Evolutionary conservation across 2,888 invertebrate species (phyloP).

Genomic region (Phyllotreta striolata): DNA sequence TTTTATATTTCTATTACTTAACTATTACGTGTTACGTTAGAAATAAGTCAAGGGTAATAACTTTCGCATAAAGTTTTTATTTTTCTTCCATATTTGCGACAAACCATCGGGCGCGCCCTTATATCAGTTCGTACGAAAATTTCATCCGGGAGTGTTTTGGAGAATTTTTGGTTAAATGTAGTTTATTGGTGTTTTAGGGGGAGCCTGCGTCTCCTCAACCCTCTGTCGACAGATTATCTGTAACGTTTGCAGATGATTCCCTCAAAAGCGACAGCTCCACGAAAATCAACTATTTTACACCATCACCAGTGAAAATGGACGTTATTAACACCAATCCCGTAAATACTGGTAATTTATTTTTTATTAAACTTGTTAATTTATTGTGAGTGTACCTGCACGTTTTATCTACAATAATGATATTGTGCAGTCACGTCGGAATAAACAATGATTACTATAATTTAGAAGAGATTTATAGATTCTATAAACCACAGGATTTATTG

Average conservation of each 20-base stretch:
- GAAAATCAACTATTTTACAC: slow-evolving; percentile 42
- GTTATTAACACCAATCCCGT: slow-evolving; percentile 38
- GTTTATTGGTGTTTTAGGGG: slow-evolving; percentile 52
- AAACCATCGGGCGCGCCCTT: too few species aligned
- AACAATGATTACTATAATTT: background rate
- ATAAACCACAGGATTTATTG: too few species aligned
- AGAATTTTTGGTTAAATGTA: too few species aligned
- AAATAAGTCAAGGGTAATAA: too few species aligned
- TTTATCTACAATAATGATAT: background rate
- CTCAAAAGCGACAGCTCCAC: slow-evolving; percentile 50
- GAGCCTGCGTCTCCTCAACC: slow-evolving; percentile 74
- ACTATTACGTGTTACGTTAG: too few species aligned
- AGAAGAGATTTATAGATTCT: background rate
- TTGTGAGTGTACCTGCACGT: background rate
- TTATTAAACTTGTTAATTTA: too few species aligned
- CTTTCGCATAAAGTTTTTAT: too few species aligned
- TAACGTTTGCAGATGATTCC: slow-evolving; percentile 73
- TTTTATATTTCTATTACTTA: background rate
- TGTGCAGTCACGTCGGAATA: too few species aligned
- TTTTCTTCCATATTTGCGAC: too few species aligned
- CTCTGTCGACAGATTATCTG: slow-evolving; percentile 75
- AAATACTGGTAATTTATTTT: slow-evolving; percentile 26
- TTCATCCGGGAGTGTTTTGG: too few species aligned
- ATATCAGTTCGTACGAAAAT: too few species aligned
- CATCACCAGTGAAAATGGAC: slow-evolving; percentile 48